A percentile compares a stretch with the other conserved stretches of the same genome.
phyloP scores from a whole-genome alignment of 2,113 vertebrate genomes.

The Cyanistes caeruleus region DNA sequence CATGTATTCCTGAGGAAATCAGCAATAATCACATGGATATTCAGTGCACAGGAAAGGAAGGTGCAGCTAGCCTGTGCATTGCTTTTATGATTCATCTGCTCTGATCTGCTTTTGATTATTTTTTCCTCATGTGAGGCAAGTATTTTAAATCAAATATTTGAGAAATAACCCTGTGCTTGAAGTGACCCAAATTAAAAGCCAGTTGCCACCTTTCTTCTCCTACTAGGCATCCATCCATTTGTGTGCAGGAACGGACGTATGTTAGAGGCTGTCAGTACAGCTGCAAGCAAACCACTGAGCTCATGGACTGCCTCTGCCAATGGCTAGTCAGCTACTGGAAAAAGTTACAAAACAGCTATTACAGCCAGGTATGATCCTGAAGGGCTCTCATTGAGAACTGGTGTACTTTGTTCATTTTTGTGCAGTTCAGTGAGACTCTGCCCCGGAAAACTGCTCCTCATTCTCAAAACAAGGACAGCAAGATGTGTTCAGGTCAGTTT shows the following conservation, averaged over 20 bases:
- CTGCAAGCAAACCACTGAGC: not conserved
- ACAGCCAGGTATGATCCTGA: slow-evolving; percentile 7
- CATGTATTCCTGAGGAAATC: slow-evolving; percentile 22
- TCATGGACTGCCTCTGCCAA: not conserved
- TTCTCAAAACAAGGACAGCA: not conserved
- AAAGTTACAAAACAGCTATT: not conserved
- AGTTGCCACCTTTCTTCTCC: not conserved
- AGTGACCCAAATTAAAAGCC: slow-evolving; percentile 33
- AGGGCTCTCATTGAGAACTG: not conserved
- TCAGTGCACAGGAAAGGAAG: not conserved
- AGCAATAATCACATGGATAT: not conserved
- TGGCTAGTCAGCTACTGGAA: slow-evolving; percentile 47
- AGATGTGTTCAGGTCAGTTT: not conserved
- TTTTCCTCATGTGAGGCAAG: slow-evolving; percentile 16
- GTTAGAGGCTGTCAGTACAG: not conserved
- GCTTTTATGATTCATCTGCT: slow-evolving; percentile 21
- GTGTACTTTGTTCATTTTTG: not conserved
- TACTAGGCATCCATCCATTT: not conserved
- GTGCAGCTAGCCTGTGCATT: not conserved
- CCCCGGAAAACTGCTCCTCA: not conserved
- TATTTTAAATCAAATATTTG: slow-evolving; percentile 40
- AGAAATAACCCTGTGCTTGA: not conserved
- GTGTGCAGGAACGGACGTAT: not conserved
- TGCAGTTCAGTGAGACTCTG: not conserved
- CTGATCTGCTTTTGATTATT: slow-evolving; percentile 25